Evolutionary conservation across 2,888 invertebrate species (phyloP).

Genomic region (Mellilla xanthometata): DNA sequence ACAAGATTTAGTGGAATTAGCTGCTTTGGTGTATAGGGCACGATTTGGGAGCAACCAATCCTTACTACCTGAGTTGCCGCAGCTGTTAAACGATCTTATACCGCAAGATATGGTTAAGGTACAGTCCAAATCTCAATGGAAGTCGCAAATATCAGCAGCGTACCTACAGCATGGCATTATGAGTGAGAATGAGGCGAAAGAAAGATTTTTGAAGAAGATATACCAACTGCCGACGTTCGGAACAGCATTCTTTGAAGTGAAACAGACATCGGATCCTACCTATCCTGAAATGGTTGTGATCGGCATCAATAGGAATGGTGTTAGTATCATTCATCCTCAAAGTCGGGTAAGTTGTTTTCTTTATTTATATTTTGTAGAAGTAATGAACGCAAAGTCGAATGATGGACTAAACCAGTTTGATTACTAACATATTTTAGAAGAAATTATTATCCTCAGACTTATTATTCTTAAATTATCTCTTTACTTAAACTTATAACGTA

Average conservation of each 20-base stretch:
- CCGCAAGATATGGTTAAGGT: constrained; percentile 90
- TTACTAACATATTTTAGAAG: too few species aligned
- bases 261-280: constrained; percentile 93
- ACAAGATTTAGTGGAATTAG: constrained; percentile 91
- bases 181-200: constrained; percentile 89
- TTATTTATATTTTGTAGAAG: too few species aligned
- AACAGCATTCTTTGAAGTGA: constrained; percentile 97
- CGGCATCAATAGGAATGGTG: constrained; percentile 95
- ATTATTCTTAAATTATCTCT: too few species aligned
- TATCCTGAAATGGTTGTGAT: constrained; percentile 93
- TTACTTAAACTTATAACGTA: too few species aligned
- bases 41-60: constrained; percentile 87
- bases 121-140: constrained; percentile 91
- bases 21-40: constrained; percentile 90
- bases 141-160: constrained; percentile 85
- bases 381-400: too few species aligned
- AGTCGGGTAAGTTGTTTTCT: constrained; percentile 85
- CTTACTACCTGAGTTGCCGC: constrained; percentile 77
- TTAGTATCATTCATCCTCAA: constrained; percentile 93
- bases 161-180: constrained; percentile 84
- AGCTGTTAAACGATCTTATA: constrained; percentile 81
- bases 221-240: constrained; percentile 95
- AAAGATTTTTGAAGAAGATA: constrained; percentile 89
- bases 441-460: too few species aligned
- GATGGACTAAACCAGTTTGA: too few species aligned